Percentiles rank a stretch among this genome's conserved stretches.
phyloP scores from a whole-genome alignment of 2,888 invertebrate genomes.

The Drosophila paramelanica region DNA sequence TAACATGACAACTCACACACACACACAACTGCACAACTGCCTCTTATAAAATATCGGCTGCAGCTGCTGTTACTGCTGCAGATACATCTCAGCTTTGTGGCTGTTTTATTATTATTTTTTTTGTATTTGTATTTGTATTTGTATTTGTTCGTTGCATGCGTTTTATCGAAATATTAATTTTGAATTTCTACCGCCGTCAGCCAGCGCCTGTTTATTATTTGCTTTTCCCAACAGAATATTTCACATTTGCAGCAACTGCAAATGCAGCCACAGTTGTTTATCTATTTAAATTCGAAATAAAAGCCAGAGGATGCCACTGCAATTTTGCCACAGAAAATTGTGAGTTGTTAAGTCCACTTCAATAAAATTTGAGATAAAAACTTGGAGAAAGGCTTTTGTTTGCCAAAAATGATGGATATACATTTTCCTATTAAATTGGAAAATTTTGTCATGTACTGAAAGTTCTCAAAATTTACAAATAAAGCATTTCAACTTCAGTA shows the following conservation, averaged over 20 bases:
- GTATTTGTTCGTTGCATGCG: constrained; percentile 35
- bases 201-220: constrained; percentile 45
- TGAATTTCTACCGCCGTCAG: constrained; percentile 29
- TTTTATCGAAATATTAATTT: constrained; percentile 73
- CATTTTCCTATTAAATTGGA: neutral
- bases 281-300: constrained; percentile 24
- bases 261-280: constrained; percentile 11
- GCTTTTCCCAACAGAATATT: constrained; percentile 20
- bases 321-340: constrained; percentile 18
- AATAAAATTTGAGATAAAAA: constrained; percentile 13
- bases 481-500: too few species aligned
- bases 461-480: neutral
- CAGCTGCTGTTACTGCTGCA: neutral
- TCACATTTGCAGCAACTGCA: constrained; percentile 14
- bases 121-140: too few species aligned
- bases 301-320: neutral
- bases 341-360: constrained; percentile 17
- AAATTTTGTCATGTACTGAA: neutral
- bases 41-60: neutral
- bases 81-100: constrained; percentile 47
- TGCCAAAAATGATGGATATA: neutral
- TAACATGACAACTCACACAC: constrained; percentile 54
- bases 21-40: constrained; percentile 30
- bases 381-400: neutral
- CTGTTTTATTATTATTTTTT: constrained; percentile 21